Percentiles rank a stretch among this genome's conserved stretches.
These are phyloP conservation scores for Callopanchax toddi DNA, from an alignment of 2,113 vertebrate genomes.

Conservation along the genomic window DNA sequence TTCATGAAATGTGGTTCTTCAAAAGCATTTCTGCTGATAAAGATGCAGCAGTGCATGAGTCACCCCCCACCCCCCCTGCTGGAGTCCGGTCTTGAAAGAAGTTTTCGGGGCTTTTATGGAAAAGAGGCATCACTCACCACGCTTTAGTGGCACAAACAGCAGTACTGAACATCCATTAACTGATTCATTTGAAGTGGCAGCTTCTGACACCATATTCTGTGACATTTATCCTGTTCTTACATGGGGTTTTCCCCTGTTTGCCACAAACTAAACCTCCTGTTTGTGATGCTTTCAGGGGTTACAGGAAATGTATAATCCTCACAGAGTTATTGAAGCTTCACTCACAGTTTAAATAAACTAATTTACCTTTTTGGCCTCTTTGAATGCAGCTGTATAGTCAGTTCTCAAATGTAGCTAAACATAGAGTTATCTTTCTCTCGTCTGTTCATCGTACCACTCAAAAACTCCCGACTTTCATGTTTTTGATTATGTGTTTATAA, in stretches of 20 bases:
- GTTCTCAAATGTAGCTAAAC: too few species aligned
- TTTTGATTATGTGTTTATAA: too few species aligned
- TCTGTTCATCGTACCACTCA: too few species aligned
- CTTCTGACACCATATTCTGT: not conserved
- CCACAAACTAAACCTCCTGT: not conserved
- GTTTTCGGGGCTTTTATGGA: conserved; percentile 21
- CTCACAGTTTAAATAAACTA: not conserved
- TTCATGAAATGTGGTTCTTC: conserved; percentile 35
- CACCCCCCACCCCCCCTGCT: conserved; percentile 3
- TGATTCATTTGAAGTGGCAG: conserved; percentile 3
- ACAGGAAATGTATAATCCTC: too few species aligned
- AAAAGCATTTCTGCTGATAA: conserved; percentile 36
- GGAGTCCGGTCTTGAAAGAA: conserved; percentile 15
- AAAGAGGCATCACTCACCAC: conserved; percentile 1
- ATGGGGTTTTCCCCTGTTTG: not conserved
- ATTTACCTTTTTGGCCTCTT: not conserved
- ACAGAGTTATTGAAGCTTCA: not conserved
- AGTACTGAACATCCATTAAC: conserved; percentile 7
- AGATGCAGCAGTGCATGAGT: not conserved
- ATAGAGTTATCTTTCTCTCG: too few species aligned
- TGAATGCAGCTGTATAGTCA: not conserved
- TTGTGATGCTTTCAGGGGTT: not conserved
- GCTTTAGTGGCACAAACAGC: conserved; percentile 7
- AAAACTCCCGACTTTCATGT: too few species aligned
- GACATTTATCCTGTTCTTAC: not conserved